Conservation (phyloP, 2,113 vertebrate species). For the Brachyhypopomus occidentalis region DNA sequence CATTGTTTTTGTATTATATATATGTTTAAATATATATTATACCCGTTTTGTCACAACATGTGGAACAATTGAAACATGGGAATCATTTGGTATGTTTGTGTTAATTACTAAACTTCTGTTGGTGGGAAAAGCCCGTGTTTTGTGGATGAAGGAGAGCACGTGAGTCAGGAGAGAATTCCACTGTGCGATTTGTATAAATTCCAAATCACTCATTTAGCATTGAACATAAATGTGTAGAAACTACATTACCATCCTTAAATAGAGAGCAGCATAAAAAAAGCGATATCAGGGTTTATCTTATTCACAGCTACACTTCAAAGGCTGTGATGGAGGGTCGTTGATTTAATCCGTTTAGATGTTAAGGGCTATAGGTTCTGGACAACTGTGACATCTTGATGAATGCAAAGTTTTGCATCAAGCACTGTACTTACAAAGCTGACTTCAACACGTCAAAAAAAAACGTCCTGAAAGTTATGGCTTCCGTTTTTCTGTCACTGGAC, state of each 20-base stretch:
- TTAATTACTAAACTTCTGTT: slow-evolving; percentile 37
- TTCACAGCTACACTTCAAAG: neutral
- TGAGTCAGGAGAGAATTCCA: slow-evolving; percentile 21
- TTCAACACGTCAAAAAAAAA: neutral
- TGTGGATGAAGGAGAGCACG: slow-evolving; percentile 33
- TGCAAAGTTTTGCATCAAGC: neutral
- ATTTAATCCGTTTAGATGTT: neutral
- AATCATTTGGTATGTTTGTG: slow-evolving; percentile 36
- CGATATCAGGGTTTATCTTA: neutral
- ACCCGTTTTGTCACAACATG: slow-evolving; percentile 28
- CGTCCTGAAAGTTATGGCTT: neutral
- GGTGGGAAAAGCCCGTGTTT: slow-evolving; percentile 45
- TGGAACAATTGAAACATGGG: slow-evolving; percentile 33
- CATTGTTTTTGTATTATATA: slow-evolving; percentile 43
- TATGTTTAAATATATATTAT: slow-evolving; percentile 41
- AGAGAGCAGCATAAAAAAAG: neutral
- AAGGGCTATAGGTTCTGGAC: slow-evolving; percentile 19
- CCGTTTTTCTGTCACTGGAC: neutral
- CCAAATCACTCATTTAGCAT: slow-evolving; percentile 43
- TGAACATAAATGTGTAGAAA: slow-evolving; percentile 32
- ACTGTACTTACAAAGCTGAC: neutral
- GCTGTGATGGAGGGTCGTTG: neutral
- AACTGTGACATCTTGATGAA: neutral
- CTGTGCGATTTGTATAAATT: slow-evolving; percentile 37
- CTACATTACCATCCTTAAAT: neutral